Conservation (phyloP, 2,113 vertebrate species). For the Paedocypris sp. region DNA sequence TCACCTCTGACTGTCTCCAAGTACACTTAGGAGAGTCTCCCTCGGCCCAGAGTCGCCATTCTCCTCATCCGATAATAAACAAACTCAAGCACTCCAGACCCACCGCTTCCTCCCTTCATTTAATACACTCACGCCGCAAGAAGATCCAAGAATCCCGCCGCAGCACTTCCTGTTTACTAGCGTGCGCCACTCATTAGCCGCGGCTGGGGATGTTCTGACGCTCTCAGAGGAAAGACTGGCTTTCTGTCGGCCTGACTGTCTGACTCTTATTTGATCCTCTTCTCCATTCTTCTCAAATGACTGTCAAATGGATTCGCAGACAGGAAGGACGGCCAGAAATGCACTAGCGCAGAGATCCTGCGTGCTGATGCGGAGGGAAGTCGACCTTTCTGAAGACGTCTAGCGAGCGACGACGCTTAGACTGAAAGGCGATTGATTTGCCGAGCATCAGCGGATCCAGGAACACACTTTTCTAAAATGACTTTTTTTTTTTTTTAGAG, state of each 20-base stretch:
- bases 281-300: conserved; percentile 10
- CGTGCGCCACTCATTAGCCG: conserved; percentile 29
- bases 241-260: conserved; percentile 26
- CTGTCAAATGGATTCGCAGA: conserved; percentile 18
- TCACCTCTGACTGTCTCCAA: conserved; percentile 39
- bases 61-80: conserved; percentile 32
- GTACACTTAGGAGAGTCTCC: conserved; percentile 36
- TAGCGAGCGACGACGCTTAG: no score
- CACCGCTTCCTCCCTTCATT: conserved; percentile 21
- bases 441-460: not conserved
- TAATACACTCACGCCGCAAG: conserved; percentile 32
- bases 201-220: conserved; percentile 12
- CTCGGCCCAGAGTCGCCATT: conserved; percentile 24
- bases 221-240: conserved; percentile 15
- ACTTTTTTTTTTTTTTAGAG: no score
- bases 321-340: conserved; percentile 4
- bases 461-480: no score
- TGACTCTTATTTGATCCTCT: conserved; percentile 5
- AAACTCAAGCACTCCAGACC: conserved; percentile 34
- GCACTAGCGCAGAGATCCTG: not conserved
- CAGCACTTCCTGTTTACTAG: conserved; percentile 37
- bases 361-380: conserved; percentile 10
- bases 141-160: conserved; percentile 34
- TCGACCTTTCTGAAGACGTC: no score
- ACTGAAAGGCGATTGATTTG: not conserved